Evolutionary conservation across 1,140 invertebrate species (phyloP).

Genomic region (Penaeus vannamei): DNA sequence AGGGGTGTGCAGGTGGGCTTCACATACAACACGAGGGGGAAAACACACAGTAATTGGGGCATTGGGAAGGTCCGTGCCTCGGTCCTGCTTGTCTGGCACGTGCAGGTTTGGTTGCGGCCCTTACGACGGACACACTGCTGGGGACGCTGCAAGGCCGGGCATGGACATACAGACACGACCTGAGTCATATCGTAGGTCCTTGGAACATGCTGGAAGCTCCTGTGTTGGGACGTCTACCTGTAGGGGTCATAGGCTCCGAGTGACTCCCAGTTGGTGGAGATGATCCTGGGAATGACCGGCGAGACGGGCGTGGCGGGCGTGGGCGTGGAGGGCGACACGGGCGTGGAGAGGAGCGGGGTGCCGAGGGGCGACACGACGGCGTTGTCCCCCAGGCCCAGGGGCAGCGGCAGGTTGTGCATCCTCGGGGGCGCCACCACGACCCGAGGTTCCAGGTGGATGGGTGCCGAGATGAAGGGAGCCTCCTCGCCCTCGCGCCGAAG

Average conservation of each 20-base stretch:
- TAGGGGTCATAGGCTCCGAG: slow-evolving; percentile 67
- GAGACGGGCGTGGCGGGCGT: slow-evolving; percentile 65
- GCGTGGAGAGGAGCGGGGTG: slow-evolving; percentile 54
- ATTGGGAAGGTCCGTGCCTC: too few relatives aligned
- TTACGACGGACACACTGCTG: slow-evolving; percentile 19
- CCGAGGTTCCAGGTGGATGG: slow-evolving; percentile 49
- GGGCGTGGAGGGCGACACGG: slow-evolving; percentile 64
- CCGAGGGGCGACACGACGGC: slow-evolving; percentile 51
- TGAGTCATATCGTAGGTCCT: slow-evolving; percentile 6
- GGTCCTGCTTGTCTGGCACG: background rate
- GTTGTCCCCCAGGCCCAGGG: slow-evolving; percentile 47
- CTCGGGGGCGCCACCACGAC: slow-evolving; percentile 42
- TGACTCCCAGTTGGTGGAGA: slow-evolving; percentile 68
- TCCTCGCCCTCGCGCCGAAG: slow-evolving; percentile 60
- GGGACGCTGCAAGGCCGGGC: background rate
- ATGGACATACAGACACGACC: slow-evolving; percentile 19
- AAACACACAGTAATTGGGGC: background rate
- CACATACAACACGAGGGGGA: too few relatives aligned
- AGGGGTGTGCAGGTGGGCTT: too few relatives aligned
- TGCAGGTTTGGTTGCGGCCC: slow-evolving; percentile 11
- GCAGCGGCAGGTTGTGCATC: slow-evolving; percentile 62
- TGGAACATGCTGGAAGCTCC: background rate
- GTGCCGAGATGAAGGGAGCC: slow-evolving; percentile 20
- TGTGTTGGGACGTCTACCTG: slow-evolving; percentile 54
- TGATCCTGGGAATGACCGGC: slow-evolving; percentile 66